A percentile compares a stretch with the other conserved stretches of the same genome.
phyloP scores from a whole-genome alignment of 2,113 vertebrate genomes.

The Phasianus colchicus region DNA sequence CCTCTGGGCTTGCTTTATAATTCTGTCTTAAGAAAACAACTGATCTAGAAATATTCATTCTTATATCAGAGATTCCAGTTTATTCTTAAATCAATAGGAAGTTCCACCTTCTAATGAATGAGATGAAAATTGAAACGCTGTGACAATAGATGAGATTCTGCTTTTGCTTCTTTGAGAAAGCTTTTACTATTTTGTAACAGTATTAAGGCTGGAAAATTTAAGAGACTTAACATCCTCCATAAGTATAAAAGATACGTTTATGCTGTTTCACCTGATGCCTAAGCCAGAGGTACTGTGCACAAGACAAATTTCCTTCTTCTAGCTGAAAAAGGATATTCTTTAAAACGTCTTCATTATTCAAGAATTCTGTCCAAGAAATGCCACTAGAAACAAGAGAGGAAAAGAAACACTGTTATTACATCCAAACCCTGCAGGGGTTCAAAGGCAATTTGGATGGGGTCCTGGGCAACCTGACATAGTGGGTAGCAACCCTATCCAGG shows the following conservation, averaged over 20 bases:
- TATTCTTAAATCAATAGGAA: background rate
- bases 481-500: too few relatives aligned
- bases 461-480: background rate
- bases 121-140: background rate
- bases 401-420: background rate
- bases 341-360: constrained; percentile 86
- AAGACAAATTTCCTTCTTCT: constrained; percentile 84
- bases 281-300: constrained; percentile 95
- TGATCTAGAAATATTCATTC: background rate
- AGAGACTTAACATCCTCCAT: background rate
- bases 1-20: background rate
- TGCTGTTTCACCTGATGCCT: constrained; percentile 86
- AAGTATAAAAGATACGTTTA: background rate
- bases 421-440: background rate
- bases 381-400: constrained; percentile 75
- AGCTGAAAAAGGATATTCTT: constrained; percentile 84
- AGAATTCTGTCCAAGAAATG: constrained; percentile 92
- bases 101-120: background rate
- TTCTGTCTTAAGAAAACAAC: background rate
- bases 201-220: background rate
- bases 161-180: background rate
- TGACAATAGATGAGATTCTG: background rate
- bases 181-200: background rate
- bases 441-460: background rate
- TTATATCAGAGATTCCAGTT: background rate